Base-by-base conservation (phyloP, 2,888 invertebrate genomes). In the Hypomecis punctinalis region DNA sequence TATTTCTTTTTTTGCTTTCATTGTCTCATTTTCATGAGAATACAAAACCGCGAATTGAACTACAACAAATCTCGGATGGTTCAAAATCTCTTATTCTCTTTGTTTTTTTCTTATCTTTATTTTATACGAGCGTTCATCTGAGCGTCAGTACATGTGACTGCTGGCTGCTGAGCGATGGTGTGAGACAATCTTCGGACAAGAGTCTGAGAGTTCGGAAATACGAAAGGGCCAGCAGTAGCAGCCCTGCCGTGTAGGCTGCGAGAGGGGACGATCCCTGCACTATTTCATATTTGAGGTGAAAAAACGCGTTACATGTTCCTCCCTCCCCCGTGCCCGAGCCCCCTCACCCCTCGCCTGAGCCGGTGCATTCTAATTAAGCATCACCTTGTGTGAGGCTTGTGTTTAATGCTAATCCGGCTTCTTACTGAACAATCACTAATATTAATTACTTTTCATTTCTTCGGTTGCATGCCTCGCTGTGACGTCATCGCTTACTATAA, bases 271-370 rank as follows among this genome's bases (percentile, higher is more conserved):
- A 54, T 46, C 64, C 68, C 56, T 66, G 62, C 73, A 69, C 70
- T 70, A 70, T 67, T 66, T 74, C 72, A 74, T 73, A 61, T 63
- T 63, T 65, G 68, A 70, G 73, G 74, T 76, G 72, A 73, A 75
- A 67, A 68, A 74, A 76, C 75, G 72, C 69, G 69, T 70, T 68
- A 58, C 47, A 46, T 13, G 46, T 53, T 10, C 45, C 37, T 3
- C 1, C 23, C 23, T 23, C 23, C 23, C 23, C 23, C 23, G 23
- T 23, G 23, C 23, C 39, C 36, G 6, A 35, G 11, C 45, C 9
- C 23, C 46, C n/a, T 10, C 48, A n/a, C 35, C 10, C 35, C 35
- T 5, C n/a, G 35, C 11, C 51, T n/a, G 8, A 39, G 39, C 13
- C 40, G 11, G 13, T 40, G 52, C 23, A 13, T 40, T 39, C 5